A percentile compares a stretch with the other conserved stretches of the same genome.
phyloP scores from a whole-genome alignment of 1,140 invertebrate species.

The Eurosta solidaginis region DNA sequence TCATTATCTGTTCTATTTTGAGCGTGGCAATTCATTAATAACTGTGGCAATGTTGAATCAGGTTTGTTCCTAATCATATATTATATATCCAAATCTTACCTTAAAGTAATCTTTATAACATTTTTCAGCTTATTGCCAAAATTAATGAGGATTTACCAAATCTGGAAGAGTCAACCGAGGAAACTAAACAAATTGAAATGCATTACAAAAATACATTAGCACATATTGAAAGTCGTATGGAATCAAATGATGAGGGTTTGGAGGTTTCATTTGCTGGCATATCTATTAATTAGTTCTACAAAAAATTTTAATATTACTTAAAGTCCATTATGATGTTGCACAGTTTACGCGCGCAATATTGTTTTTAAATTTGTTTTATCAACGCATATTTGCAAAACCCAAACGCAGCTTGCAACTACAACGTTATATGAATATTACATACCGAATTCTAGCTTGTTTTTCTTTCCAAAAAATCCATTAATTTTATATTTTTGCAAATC shows the following conservation, averaged over 20 bases:
- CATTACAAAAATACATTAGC: constrained; percentile 89
- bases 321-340: background rate
- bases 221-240: constrained; percentile 72
- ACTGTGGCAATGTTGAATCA: constrained; percentile 64
- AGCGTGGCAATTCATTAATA: constrained; percentile 87
- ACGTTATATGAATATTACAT: too few relatives aligned
- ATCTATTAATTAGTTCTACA: constrained; percentile 46
- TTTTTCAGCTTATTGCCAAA: constrained; percentile 84
- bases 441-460: too few relatives aligned
- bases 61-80: constrained; percentile 53
- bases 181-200: constrained; percentile 94
- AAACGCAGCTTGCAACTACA: background rate
- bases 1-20: constrained; percentile 92
- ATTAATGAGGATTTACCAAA: constrained; percentile 91
- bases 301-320: background rate
- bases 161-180: constrained; percentile 89
- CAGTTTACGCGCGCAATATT: background rate
- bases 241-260: constrained; percentile 68
- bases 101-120: background rate
- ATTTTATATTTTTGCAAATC: background rate
- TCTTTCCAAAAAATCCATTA: background rate
- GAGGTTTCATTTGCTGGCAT: constrained; percentile 59
- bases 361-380: background rate
- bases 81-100: constrained; percentile 17
- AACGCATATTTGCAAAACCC: background rate